These are phyloP conservation scores for Leptodactylus fuscus DNA, from an alignment of 2,113 vertebrate genomes.

Conservation along the genomic window DNA sequence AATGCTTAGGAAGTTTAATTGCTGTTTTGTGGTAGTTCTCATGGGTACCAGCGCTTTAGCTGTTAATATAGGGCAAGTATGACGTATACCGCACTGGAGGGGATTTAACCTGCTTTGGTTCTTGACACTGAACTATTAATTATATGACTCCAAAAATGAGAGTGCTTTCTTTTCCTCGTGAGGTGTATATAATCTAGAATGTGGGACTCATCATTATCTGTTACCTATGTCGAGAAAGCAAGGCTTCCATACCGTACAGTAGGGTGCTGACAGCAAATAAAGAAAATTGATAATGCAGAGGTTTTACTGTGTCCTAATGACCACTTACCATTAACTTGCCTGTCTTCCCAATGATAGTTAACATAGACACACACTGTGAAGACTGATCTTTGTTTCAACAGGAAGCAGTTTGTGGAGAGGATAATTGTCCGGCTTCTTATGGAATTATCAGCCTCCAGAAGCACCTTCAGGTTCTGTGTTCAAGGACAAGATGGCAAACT, in stretches of 20 bases:
- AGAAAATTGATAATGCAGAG: constrained; percentile 39
- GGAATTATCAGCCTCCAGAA: constrained; percentile 82
- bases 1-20: not conserved
- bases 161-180: not conserved
- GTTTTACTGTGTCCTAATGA: not conserved
- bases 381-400: constrained; percentile 69
- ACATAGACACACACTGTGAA: constrained; percentile 49
- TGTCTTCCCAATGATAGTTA: constrained; percentile 56
- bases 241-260: constrained; percentile 24
- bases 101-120: constrained; percentile 20
- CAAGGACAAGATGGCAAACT: constrained; percentile 82
- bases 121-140: not conserved
- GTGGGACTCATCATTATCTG: constrained; percentile 12
- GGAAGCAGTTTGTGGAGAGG: constrained; percentile 84
- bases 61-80: constrained; percentile 23
- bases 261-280: not conserved
- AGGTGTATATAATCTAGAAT: not conserved
- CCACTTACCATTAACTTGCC: constrained; percentile 35
- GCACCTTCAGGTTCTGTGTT: constrained; percentile 88
- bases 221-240: not conserved
- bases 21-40: not conserved
- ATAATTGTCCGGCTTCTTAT: constrained; percentile 80
- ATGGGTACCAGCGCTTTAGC: too few species aligned
- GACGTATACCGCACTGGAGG: not conserved
- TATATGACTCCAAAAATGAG: constrained; percentile 1